Conservation (phyloP, 2,797 vertebrate genomes). For the Chelmon rostratus region DNA sequence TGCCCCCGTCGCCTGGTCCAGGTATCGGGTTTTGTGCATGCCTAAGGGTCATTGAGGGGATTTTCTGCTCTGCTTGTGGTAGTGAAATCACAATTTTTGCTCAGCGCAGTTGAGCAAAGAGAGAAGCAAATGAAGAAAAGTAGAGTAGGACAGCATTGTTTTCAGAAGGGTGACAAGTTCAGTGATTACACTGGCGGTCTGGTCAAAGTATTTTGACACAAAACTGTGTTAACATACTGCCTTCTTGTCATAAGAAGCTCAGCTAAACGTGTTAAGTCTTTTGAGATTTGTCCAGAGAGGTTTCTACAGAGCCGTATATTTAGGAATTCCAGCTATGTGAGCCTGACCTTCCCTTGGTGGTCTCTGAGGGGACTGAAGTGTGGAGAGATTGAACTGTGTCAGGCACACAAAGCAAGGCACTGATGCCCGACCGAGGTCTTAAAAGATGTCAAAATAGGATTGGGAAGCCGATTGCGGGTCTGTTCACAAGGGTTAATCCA, state of each 20-base stretch:
- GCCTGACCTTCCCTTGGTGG: conserved; percentile 41
- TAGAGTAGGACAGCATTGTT: background rate
- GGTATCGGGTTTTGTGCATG: background rate
- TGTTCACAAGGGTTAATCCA: conserved; percentile 25
- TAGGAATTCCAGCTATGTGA: conserved; percentile 63
- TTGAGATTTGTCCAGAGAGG: conserved; percentile 36
- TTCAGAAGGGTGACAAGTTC: conserved; percentile 7
- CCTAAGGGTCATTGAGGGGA: background rate
- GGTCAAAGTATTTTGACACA: background rate
- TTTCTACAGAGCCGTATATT: background rate
- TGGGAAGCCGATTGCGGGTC: conserved; percentile 3
- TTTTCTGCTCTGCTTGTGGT: background rate
- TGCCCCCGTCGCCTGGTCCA: too few relatives aligned
- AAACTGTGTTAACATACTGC: background rate
- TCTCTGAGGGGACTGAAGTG: conserved; percentile 26
- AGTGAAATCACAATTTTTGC: background rate
- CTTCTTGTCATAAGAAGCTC: background rate
- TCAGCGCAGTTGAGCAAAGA: background rate
- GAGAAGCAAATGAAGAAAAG: background rate
- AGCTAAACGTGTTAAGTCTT: background rate
- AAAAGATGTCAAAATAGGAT: conserved; percentile 31
- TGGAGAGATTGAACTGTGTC: conserved; percentile 14
- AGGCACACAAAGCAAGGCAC: conserved; percentile 33
- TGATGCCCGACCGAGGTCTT: conserved; percentile 7
- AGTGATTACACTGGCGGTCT: background rate